Evolutionary conservation across 2,888 invertebrate genomes (phyloP).

Genomic region (Harpalus rufipes): DNA sequence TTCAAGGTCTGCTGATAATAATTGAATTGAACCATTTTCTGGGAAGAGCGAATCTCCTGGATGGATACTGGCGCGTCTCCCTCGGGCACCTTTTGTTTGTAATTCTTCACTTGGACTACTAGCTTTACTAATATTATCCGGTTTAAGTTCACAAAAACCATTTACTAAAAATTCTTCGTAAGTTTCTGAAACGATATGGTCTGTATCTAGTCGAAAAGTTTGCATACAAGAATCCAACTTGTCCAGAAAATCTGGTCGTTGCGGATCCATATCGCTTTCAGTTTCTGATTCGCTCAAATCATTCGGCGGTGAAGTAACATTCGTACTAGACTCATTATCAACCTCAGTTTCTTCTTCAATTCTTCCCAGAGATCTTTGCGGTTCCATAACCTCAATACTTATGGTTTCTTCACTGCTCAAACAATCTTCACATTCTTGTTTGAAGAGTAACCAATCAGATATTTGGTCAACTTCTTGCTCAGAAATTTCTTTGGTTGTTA

Average conservation of each 20-base stretch:
- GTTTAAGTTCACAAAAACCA: conserved; percentile 8
- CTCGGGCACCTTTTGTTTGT: conserved; percentile 75
- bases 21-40: conserved; percentile 21
- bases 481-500: conserved; percentile 84
- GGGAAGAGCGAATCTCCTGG: conserved; percentile 72
- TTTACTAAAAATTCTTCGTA: conserved; percentile 81
- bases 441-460: conserved; percentile 90
- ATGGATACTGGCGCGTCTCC: conserved; percentile 76
- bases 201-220: conserved; percentile 85
- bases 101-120: conserved; percentile 55
- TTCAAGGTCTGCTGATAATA: conserved; percentile 49
- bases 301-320: conserved; percentile 75
- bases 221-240: conserved; percentile 86
- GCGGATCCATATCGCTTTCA: conserved; percentile 74
- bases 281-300: conserved; percentile 69
- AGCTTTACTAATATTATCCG: conserved; percentile 27
- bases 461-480: conserved; percentile 87
- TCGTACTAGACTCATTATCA: conserved; percentile 77
- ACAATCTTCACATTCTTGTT: conserved; percentile 93
- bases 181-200: conserved; percentile 82
- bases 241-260: conserved; percentile 84
- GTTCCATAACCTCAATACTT: conserved; percentile 77
- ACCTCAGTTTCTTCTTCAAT: conserved; percentile 79
- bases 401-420: conserved; percentile 80
- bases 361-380: conserved; percentile 78